Conservation (phyloP, 2,113 vertebrate species). For the Megaleporinus macrocephalus region DNA sequence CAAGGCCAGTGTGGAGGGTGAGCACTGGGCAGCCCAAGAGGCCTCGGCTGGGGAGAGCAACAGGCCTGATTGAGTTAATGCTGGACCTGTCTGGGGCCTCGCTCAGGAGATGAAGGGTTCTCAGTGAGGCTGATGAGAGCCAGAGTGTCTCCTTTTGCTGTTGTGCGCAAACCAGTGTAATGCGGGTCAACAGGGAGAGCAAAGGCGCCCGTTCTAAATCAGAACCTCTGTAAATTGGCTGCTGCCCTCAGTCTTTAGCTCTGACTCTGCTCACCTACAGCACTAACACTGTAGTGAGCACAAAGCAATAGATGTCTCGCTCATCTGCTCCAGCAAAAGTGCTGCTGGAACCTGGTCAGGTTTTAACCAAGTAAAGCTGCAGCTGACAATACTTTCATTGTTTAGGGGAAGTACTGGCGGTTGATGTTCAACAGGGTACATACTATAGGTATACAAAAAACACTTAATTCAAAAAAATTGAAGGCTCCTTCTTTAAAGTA, state of each 20-base stretch:
- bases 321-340: neutral
- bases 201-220: conserved; percentile 40
- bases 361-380: conserved; percentile 16
- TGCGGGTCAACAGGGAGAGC: conserved; percentile 49
- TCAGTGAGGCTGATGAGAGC: conserved; percentile 13
- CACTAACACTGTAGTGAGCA: conserved; percentile 9
- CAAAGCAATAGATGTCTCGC: conserved; percentile 12
- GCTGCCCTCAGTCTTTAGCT: conserved; percentile 49
- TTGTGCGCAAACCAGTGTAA: conserved; percentile 47
- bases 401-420: conserved; percentile 6
- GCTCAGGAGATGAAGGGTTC: conserved; percentile 24
- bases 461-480: too few species aligned
- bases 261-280: conserved; percentile 32
- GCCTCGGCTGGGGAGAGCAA: neutral
- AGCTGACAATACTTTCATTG: conserved; percentile 34
- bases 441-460: neutral
- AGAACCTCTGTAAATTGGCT: conserved; percentile 50
- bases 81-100: conserved; percentile 11
- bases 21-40: conserved; percentile 6
- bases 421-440: neutral
- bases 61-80: conserved; percentile 35
- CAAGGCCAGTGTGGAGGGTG: neutral
- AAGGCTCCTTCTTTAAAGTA: too few species aligned
- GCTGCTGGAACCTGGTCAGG: conserved; percentile 28
- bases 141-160: conserved; percentile 24